Conservation (phyloP, 2,797 vertebrate species). For the Sebastes baramenuke region DNA sequence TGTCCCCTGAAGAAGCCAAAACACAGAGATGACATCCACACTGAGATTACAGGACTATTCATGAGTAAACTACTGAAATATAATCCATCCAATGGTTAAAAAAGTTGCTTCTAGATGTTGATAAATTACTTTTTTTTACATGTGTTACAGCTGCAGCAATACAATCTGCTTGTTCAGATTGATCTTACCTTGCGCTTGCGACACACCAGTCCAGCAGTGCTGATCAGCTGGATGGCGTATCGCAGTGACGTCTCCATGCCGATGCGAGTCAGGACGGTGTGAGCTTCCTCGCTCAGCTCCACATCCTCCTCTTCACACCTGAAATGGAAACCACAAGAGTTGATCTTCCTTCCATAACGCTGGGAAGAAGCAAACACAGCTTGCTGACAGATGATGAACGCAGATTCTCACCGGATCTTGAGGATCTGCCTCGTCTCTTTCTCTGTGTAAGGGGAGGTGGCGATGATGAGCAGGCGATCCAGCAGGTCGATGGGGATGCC, state of each 20-base stretch:
- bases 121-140: fast-evolving
- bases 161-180: background rate
- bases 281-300: constrained; percentile 93
- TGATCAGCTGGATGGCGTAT: constrained; percentile 96
- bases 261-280: constrained; percentile 93
- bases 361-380: background rate
- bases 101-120: background rate
- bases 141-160: background rate
- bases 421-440: constrained; percentile 96
- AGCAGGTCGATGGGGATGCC: constrained; percentile 94
- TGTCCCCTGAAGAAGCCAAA: constrained; percentile 82
- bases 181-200: constrained; percentile 89
- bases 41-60: background rate
- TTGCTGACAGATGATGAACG: fast-evolving
- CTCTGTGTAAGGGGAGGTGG: constrained; percentile 92
- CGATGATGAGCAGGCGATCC: constrained; percentile 93
- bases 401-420: constrained; percentile 87
- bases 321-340: background rate
- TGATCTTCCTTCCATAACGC: background rate
- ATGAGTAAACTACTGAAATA: background rate
- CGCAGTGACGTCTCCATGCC: constrained; percentile 94
- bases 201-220: constrained; percentile 92
- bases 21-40: background rate
- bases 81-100: background rate
- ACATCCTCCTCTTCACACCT: constrained; percentile 98